Percentiles rank a stretch among this genome's conserved stretches.
phyloP scores from a whole-genome alignment of 2,888 invertebrate species.

The Pachymerium ferrugineum region DNA sequence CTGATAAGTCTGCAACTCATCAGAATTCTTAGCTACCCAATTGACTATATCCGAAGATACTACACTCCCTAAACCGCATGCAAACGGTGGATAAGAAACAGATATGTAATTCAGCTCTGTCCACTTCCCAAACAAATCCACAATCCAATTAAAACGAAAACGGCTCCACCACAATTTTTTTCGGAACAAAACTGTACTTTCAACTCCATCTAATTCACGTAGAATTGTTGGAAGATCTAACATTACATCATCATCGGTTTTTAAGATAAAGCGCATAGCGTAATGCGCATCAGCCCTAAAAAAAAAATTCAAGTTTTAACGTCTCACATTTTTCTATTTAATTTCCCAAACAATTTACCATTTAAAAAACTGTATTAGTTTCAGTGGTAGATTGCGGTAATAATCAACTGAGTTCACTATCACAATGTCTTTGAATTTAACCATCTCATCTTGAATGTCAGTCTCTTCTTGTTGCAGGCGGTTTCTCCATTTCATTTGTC shows the following conservation, averaged over 20 bases:
- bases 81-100: constrained; percentile 34
- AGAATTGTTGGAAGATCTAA: background rate
- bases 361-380: constrained; percentile 33
- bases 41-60: constrained; percentile 30
- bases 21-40: constrained; percentile 31
- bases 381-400: constrained; percentile 34
- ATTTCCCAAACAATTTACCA: background rate
- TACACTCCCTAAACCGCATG: constrained; percentile 33
- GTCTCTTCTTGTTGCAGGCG: background rate
- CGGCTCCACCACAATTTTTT: constrained; percentile 32
- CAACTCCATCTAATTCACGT: background rate
- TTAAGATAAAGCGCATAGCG: background rate
- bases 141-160: constrained; percentile 35
- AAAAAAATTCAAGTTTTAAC: background rate
- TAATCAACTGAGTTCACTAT: constrained; percentile 29
- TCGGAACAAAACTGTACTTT: background rate
- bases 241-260: constrained; percentile 28
- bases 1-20: constrained; percentile 33
- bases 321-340: background rate
- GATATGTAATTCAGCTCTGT: constrained; percentile 30
- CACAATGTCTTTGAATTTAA: constrained; percentile 28
- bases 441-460: background rate
- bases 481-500: background rate
- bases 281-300: background rate
- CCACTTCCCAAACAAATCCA: constrained; percentile 34